Evolutionary conservation across 1,140 invertebrate genomes (phyloP), one percentile per base, ranked within the genome.

Genomic region (Pygmarrhopalites habei): DNA sequence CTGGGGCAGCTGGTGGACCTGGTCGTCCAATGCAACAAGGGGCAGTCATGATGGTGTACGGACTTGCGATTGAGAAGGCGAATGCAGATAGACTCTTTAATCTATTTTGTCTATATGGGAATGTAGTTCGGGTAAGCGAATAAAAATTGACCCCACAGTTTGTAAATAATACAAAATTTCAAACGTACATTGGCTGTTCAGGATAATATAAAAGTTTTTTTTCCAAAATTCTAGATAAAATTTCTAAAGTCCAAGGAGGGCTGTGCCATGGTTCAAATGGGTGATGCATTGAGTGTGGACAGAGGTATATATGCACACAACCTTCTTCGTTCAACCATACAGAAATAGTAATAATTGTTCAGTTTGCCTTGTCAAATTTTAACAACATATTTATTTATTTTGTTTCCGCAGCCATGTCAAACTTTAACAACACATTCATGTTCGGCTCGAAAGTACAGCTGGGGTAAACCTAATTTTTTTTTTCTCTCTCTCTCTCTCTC

Each of bases 261-360:
- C 57, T 95, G 94, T 60, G 95, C 95, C n/a, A 99, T 99, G 95
- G 90, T 98, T 63, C 94, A 99, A 76, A 95, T 99, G 92, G 94
- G 94, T 15, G 93, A 97, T 76, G 83, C 85, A n/a, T 82, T 92
- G 51, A 89, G 94, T 7, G 92, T 97, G 2, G 92, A 97, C 76
- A 80, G 94, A 70, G n/a, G n/a, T n/a, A n/a, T n/a, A n/a, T n/a
- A n/a, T n/a, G n/a, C n/a, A n/a, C n/a, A n/a, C n/a, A n/a, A n/a
- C n/a, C n/a, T n/a, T n/a, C n/a, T n/a, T n/a, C n/a, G n/a, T n/a
- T n/a, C n/a, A n/a, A n/a, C n/a, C n/a, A n/a, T n/a, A n/a, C n/a
- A n/a, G n/a, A n/a, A n/a, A n/a, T n/a, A n/a, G n/a, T n/a, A n/a
- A n/a, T n/a, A n/a, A n/a, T n/a, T n/a, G n/a, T n/a, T n/a, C n/a